These are phyloP conservation scores for Rhincodon typus DNA, from an alignment of 2,797 vertebrate genomes.

Conservation along the genomic window DNA sequence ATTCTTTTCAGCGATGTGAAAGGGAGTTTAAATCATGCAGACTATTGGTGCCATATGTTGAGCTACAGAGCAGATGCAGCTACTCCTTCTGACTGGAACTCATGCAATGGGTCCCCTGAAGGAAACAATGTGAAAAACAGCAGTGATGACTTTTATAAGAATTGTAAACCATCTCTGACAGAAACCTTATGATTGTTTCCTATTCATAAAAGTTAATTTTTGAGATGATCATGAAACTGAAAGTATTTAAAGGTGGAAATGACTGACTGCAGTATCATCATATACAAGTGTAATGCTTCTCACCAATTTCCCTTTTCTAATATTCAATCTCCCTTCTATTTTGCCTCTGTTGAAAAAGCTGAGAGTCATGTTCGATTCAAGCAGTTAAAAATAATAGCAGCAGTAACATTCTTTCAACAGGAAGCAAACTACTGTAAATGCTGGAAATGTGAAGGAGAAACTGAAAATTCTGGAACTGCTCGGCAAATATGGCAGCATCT, in stretches of 20 bases:
- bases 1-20: background rate
- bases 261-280: background rate
- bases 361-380: background rate
- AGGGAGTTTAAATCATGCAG: conserved; percentile 13
- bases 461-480: too few relatives aligned
- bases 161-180: background rate
- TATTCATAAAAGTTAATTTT: background rate
- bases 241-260: background rate
- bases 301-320: background rate
- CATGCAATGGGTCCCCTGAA: background rate
- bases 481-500: too few relatives aligned
- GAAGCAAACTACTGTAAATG: too few relatives aligned
- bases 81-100: background rate
- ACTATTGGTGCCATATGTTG: conserved; percentile 8
- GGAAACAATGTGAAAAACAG: conserved; percentile 1
- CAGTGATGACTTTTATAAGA: background rate
- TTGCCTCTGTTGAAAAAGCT: background rate
- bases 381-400: too few relatives aligned
- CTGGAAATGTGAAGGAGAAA: too few relatives aligned
- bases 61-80: background rate
- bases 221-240: background rate
- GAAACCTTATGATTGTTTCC: background rate
- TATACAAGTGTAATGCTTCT: background rate
- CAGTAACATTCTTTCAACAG: too few relatives aligned
- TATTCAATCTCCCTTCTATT: background rate